Evolutionary conservation across 2,888 invertebrate genomes (phyloP).

Genomic region (Dryobota labecula): DNA sequence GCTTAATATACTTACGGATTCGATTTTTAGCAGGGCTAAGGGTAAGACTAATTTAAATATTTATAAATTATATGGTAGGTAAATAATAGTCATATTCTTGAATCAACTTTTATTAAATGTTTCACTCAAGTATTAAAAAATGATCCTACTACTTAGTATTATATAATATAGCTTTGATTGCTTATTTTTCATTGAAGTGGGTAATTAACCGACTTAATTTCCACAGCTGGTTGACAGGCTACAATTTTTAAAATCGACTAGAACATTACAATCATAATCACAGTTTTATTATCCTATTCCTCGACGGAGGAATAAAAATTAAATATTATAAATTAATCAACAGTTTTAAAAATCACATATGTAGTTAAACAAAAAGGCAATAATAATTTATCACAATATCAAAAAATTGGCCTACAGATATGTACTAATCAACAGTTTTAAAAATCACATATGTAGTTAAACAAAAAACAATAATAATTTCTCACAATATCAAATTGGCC

Average conservation of each 20-base stretch:
- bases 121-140: constrained; percentile 10
- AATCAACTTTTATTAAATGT: constrained; percentile 14
- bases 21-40: no score
- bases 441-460: constrained; percentile 16
- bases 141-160: no score
- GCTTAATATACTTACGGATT: constrained; percentile 3
- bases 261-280: constrained; percentile 23
- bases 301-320: constrained; percentile 23
- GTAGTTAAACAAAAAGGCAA: constrained; percentile 17
- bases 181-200: constrained; percentile 23
- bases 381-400: constrained; percentile 9
- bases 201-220: constrained; percentile 20
- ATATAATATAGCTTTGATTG: no score
- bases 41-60: no score
- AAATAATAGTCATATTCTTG: constrained; percentile 7
- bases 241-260: no score
- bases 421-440: constrained; percentile 12
- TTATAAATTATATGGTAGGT: not conserved
- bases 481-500: constrained; percentile 8
- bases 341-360: constrained; percentile 11
- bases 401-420: constrained; percentile 17
- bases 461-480: constrained; percentile 18
- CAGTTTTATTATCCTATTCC: constrained; percentile 26
- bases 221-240: constrained; percentile 16
- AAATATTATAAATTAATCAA: constrained; percentile 15